phyloP scores from a whole-genome alignment of 1,140 invertebrate species.

The Drosophila nebulosa region DNA sequence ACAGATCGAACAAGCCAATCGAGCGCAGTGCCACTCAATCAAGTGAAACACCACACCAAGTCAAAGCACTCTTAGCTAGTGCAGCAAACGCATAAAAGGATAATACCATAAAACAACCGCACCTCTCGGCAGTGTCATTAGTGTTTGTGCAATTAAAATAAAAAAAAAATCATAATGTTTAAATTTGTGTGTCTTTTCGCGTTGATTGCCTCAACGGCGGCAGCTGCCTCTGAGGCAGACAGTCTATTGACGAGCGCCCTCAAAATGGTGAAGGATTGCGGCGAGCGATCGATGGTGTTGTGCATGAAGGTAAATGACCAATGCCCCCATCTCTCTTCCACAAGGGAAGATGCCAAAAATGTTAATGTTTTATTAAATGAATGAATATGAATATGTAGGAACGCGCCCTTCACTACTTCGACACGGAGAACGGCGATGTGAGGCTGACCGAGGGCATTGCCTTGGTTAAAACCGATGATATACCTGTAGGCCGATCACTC shows the following conservation, averaged over 20 bases:
- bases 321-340: not conserved
- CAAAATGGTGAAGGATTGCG: slow-evolving; percentile 85
- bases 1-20: slow-evolving; percentile 77
- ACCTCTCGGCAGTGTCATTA: slow-evolving; percentile 13
- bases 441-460: slow-evolving; percentile 86
- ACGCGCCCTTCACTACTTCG: slow-evolving; percentile 86
- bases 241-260: slow-evolving; percentile 84
- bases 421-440: slow-evolving; percentile 83
- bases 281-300: slow-evolving; percentile 86
- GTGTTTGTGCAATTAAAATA: slow-evolving; percentile 46
- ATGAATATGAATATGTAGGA: slow-evolving; percentile 81
- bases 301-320: slow-evolving; percentile 85
- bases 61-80: slow-evolving; percentile 30
- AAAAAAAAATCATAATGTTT: slow-evolving; percentile 80
- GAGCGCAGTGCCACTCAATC: slow-evolving; percentile 71
- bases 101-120: slow-evolving; percentile 20
- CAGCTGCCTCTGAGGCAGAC: slow-evolving; percentile 69
- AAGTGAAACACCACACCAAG: slow-evolving; percentile 36
- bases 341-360: too few relatives aligned
- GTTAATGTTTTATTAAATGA: not conserved
- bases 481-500: slow-evolving; percentile 82
- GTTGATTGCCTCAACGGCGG: slow-evolving; percentile 82
- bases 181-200: slow-evolving; percentile 81
- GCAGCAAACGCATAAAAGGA: slow-evolving; percentile 36
- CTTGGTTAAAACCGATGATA: slow-evolving; percentile 85